Conservation (phyloP, 2,888 invertebrate species). For the Xanthia icteritia region DNA sequence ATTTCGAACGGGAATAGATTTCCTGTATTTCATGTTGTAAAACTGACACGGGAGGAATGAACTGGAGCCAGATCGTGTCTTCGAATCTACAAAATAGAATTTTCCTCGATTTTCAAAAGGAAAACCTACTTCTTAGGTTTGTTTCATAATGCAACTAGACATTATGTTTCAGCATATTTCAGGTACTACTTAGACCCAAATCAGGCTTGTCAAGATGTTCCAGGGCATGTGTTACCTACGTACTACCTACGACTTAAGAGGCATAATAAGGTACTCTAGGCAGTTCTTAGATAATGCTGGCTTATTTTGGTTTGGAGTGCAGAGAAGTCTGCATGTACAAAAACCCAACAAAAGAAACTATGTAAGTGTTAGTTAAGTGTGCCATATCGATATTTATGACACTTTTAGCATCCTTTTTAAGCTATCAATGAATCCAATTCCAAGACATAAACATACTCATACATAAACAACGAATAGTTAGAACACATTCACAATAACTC, state of each 20-base stretch:
- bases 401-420: neutral
- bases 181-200: neutral
- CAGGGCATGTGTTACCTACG: neutral
- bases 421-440: neutral
- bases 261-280: neutral
- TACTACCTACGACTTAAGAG: neutral
- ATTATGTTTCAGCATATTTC: neutral
- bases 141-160: neutral
- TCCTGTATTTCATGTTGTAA: constrained; percentile 13
- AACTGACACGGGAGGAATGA: constrained; percentile 30
- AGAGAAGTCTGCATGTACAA: neutral
- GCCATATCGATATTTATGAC: neutral
- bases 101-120: neutral
- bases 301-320: neutral
- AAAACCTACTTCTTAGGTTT: neutral
- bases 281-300: neutral
- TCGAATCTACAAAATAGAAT: neutral
- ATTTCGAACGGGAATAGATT: constrained; percentile 47
- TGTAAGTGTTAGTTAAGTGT: neutral
- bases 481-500: constrained; percentile 15
- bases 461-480: neutral
- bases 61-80: constrained; percentile 15
- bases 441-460: neutral
- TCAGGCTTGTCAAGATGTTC: neutral
- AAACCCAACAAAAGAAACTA: neutral